These are phyloP conservation scores for Tubiluchus corallicola DNA, from an alignment of 2,888 invertebrate species.

Conservation along the genomic window DNA sequence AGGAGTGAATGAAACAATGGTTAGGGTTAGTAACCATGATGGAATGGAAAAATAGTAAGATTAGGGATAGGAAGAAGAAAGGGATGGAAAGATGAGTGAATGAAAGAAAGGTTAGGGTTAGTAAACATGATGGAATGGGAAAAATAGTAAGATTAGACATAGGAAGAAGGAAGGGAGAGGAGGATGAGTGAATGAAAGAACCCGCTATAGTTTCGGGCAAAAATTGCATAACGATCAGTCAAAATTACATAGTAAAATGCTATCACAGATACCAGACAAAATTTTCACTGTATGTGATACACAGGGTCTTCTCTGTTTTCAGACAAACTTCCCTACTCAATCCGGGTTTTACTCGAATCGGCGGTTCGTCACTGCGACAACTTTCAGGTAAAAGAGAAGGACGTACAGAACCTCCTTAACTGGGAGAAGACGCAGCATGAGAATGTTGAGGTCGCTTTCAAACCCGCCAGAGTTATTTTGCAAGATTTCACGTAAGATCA, in stretches of 20 bases:
- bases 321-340: conserved; percentile 59
- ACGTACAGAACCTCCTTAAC: conserved; percentile 65
- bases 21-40: no score
- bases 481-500: conserved; percentile 48
- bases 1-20: no score
- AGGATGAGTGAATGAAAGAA: no score
- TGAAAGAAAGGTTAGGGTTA: no score
- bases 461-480: conserved; percentile 82
- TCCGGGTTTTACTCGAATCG: conserved; percentile 79
- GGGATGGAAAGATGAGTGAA: no score
- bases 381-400: conserved; percentile 64
- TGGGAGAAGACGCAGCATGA: conserved; percentile 58
- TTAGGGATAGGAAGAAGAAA: no score
- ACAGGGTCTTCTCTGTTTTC: background rate
- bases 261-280: conserved; percentile 14
- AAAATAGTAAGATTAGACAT: no score
- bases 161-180: no score
- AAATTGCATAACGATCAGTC: conserved; percentile 9
- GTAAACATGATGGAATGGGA: no score
- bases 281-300: background rate
- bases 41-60: no score
- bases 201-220: no score
- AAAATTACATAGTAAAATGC: conserved; percentile 9
- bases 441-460: conserved; percentile 74
- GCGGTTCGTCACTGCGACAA: conserved; percentile 90